Evolutionary conservation across 2,888 invertebrate species (phyloP).

Genomic region (Eudemis profundana): DNA sequence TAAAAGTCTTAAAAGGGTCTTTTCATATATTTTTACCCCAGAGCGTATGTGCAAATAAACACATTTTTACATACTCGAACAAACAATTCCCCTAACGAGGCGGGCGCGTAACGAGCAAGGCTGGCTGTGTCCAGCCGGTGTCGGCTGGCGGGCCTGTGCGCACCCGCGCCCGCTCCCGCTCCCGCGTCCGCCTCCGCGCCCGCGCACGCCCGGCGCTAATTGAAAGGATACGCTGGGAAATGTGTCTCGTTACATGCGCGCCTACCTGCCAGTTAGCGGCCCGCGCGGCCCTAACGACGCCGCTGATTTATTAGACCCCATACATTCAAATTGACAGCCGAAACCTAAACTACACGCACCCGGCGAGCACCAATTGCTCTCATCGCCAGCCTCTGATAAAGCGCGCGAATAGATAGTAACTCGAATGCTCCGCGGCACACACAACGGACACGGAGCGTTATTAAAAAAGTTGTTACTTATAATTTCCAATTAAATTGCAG

Average conservation of each 20-base stretch:
- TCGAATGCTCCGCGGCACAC: neutral
- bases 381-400: slow-evolving; percentile 20
- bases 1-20: slow-evolving; percentile 86
- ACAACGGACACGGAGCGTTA: slow-evolving; percentile 10
- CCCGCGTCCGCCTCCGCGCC: slow-evolving; percentile 37
- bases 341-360: slow-evolving; percentile 50
- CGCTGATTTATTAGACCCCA: slow-evolving; percentile 73
- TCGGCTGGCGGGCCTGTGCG: slow-evolving; percentile 46
- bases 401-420: neutral
- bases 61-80: slow-evolving; percentile 86
- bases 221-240: slow-evolving; percentile 79
- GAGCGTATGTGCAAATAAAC: slow-evolving; percentile 85
- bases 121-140: slow-evolving; percentile 45
- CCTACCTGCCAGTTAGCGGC: slow-evolving; percentile 61
- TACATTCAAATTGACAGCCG: slow-evolving; percentile 74
- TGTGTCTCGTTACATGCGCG: slow-evolving; percentile 77
- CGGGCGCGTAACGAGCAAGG: slow-evolving; percentile 77
- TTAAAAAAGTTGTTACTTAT: slow-evolving; percentile 30
- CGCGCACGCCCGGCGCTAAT: slow-evolving; percentile 63
- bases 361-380: slow-evolving; percentile 26
- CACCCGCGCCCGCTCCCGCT: slow-evolving; percentile 42
- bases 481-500: slow-evolving; percentile 36
- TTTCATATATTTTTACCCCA: slow-evolving; percentile 84
- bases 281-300: slow-evolving; percentile 62
- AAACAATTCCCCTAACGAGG: slow-evolving; percentile 85